Conservation (phyloP, 2,888 invertebrate genomes). For the Limnephilus auricula region DNA sequence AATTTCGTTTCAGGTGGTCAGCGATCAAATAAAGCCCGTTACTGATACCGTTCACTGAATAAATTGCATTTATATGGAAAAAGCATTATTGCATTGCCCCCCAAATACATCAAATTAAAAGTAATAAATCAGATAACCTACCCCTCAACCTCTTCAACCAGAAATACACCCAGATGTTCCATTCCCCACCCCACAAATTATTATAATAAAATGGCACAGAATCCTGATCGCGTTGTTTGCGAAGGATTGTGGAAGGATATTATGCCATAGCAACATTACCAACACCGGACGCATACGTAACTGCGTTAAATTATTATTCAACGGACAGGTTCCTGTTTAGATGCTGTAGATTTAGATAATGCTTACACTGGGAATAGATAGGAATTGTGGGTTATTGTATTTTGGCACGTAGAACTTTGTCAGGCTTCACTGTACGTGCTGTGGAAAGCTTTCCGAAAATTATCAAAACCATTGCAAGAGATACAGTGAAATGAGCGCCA, state of each 20-base stretch:
- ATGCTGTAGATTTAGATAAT: background rate
- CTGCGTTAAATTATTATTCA: background rate
- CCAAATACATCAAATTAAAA: background rate
- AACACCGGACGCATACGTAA: background rate
- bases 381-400: background rate
- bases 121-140: conserved; percentile 5
- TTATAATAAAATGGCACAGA: background rate
- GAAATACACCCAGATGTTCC: background rate
- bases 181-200: background rate
- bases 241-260: background rate
- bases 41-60: background rate
- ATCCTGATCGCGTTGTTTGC: background rate
- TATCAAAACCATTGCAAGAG: background rate
- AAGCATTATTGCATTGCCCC: background rate
- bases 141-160: background rate
- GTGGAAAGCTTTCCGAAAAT: background rate
- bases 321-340: background rate
- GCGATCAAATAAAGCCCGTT: background rate
- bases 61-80: background rate
- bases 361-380: background rate
- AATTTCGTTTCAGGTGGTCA: background rate
- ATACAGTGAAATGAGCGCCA: background rate
- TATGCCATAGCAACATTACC: background rate
- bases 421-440: background rate
- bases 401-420: background rate